Evolutionary conservation across 2,888 invertebrate genomes (phyloP).

Genomic region (Galerucella pusilla): DNA sequence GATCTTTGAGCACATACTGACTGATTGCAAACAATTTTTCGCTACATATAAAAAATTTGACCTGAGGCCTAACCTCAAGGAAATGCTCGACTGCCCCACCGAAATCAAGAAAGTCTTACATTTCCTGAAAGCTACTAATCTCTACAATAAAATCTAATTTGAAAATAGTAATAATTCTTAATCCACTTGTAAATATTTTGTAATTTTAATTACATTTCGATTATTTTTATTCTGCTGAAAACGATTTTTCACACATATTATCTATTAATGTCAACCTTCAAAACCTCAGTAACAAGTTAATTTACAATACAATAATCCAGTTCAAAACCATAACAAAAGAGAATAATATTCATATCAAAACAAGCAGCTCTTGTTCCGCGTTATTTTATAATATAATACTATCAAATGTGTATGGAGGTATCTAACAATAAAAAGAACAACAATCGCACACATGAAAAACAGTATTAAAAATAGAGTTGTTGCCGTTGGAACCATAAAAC

Average conservation of each 20-base stretch:
- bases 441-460: slow-evolving; percentile 46
- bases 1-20: no score
- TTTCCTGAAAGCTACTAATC: no score
- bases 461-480: slow-evolving; percentile 54
- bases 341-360: slow-evolving; percentile 18
- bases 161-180: no score
- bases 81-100: no score
- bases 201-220: no score
- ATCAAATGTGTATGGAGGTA: slow-evolving; percentile 45
- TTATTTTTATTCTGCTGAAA: no score
- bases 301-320: not conserved
- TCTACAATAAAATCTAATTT: no score
- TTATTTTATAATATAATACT: slow-evolving; percentile 30
- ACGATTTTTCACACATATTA: not conserved
- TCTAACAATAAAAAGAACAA: slow-evolving; percentile 20
- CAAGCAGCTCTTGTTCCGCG: slow-evolving; percentile 13
- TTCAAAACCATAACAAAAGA: slow-evolving; percentile 5
- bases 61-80: no score
- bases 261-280: not conserved
- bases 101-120: no score
- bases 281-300: not conserved
- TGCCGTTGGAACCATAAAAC: slow-evolving; percentile 56
- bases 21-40: no score
- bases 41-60: no score
- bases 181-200: no score